Base-by-base conservation (phyloP, 30 jellyfish, hydroid and myxozoan species). In the Catostylus mosaicus region DNA sequence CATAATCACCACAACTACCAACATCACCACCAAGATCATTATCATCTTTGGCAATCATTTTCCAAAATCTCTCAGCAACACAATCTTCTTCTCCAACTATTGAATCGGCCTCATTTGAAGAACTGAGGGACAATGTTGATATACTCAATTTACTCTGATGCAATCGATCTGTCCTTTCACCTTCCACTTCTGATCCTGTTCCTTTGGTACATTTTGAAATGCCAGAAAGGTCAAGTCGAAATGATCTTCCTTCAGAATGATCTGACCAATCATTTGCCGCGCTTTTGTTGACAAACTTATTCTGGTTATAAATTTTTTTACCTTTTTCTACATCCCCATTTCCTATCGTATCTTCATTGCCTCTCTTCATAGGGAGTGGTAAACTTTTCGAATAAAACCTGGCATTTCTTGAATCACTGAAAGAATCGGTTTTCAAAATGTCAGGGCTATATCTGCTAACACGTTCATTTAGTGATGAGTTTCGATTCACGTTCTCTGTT, bases 141-240 rank as follows among this genome's bases (percentile, higher is more conserved):
- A 59, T 16, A 18, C 71, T 59, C 38, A 59, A 59, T 4, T 59
- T 23, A 37, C 71, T 59, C 0, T 59, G 38, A 18, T 1, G 19
- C 38, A 59, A 24, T 18, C 19, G n/a, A 23, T 59, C 38, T n/a
- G 71, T 59, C 38, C 71, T 59, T 23, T 59, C 71, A 59, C 71
- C 19, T 24, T 6, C 26, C n/a, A 23, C 71, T 26, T 59, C 4
- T 24, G 24, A 50, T 5, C 20, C 63, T 10, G 0, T 18, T 3
- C 26, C 63, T 10, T 9, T 50, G 24, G 63, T 5, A 16, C 6
- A 50, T 6, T 6, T 50, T 2, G 56, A 31, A 14, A 33, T 8
- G 26, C 77, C 26, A 1, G 77, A 65, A 18, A 27, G 77, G 24
- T 50, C 24, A 50, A 16, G 5, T 16, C n/a, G n/a, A n/a, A n/a